Evolutionary conservation across 2,888 invertebrate genomes (phyloP).

Genomic region (Papilio demoleus): DNA sequence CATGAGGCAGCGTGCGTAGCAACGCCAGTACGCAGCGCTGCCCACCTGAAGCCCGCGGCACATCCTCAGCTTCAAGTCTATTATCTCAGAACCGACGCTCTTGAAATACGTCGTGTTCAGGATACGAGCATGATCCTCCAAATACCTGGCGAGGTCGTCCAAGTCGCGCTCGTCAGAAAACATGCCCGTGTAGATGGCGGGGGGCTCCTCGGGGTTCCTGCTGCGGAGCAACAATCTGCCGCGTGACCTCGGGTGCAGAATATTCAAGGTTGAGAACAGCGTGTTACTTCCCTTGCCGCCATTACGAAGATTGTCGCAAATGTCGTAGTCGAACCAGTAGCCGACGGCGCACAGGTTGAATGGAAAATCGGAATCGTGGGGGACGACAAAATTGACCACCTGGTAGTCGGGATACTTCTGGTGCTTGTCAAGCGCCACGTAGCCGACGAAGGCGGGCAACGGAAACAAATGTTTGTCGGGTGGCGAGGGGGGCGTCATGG

Average conservation of each 20-base stretch:
- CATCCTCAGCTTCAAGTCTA: slow-evolving; percentile 71
- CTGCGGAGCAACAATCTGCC: slow-evolving; percentile 53
- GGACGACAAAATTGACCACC: slow-evolving; percentile 46
- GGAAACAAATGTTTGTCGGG: slow-evolving; percentile 46
- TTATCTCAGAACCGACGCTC: slow-evolving; percentile 48
- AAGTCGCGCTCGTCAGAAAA: slow-evolving; percentile 52
- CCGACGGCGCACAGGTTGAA: slow-evolving; percentile 49
- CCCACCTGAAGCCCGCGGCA: slow-evolving; percentile 72
- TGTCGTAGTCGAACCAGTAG: slow-evolving; percentile 47
- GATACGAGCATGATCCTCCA: slow-evolving; percentile 51
- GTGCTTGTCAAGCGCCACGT: slow-evolving; percentile 45
- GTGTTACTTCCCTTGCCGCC: slow-evolving; percentile 44
- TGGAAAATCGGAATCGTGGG: slow-evolving; percentile 44
- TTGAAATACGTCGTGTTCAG: slow-evolving; percentile 53
- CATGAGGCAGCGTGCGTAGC: slow-evolving; percentile 77
- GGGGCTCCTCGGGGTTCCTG: slow-evolving; percentile 49
- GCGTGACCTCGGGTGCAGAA: slow-evolving; percentile 51
- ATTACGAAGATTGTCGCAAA: slow-evolving; percentile 50
- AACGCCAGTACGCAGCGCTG: slow-evolving; percentile 85
- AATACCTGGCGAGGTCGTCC: slow-evolving; percentile 49
- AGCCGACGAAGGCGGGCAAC: slow-evolving; percentile 46
- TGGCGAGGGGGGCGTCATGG: slow-evolving; percentile 14
- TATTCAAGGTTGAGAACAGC: slow-evolving; percentile 41
- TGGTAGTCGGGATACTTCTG: slow-evolving; percentile 53
- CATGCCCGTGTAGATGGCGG: slow-evolving; percentile 47